These are phyloP conservation scores for Trilocha varians DNA, from an alignment of 2,888 invertebrate species.

Conservation along the genomic window DNA sequence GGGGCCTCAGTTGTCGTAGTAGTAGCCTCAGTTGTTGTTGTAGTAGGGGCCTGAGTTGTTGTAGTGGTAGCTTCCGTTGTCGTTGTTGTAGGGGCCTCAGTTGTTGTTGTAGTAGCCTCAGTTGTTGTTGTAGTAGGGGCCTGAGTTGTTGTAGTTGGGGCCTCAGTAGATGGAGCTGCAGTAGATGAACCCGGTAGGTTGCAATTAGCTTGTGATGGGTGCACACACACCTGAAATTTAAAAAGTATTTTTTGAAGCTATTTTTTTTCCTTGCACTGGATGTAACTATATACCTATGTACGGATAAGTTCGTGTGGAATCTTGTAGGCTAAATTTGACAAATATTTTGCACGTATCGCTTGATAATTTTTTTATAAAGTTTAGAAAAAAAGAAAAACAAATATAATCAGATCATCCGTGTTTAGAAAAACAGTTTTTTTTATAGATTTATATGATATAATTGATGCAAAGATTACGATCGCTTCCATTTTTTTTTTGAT, in stretches of 20 bases:
- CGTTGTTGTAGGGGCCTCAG: conserved; percentile 5
- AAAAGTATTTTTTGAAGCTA: neutral
- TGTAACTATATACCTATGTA: too few relatives aligned
- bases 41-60: conserved; percentile 4
- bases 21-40: conserved; percentile 6
- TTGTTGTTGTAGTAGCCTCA: conserved; percentile 6
- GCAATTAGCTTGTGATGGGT: conserved; percentile 28
- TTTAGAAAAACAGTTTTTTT: too few relatives aligned
- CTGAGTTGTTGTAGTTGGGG: conserved; percentile 9
- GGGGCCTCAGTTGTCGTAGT: conserved; percentile 6
- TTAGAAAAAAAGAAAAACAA: too few relatives aligned
- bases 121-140: conserved; percentile 1
- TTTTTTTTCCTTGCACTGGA: too few relatives aligned
- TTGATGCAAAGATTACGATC: too few relatives aligned
- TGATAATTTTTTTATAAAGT: too few relatives aligned
- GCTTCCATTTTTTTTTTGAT: too few relatives aligned
- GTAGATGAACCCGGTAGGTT: conserved; percentile 21
- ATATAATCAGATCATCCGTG: too few relatives aligned
- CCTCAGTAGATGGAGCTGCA: conserved; percentile 5
- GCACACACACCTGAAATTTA: conserved; percentile 31
- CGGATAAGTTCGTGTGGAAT: too few relatives aligned
- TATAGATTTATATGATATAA: too few relatives aligned
- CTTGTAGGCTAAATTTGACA: too few relatives aligned
- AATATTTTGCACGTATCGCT: too few relatives aligned
- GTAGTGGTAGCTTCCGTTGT: conserved; percentile 8